Conservation (phyloP, 2,888 invertebrate species). For the Xanthia togata region DNA sequence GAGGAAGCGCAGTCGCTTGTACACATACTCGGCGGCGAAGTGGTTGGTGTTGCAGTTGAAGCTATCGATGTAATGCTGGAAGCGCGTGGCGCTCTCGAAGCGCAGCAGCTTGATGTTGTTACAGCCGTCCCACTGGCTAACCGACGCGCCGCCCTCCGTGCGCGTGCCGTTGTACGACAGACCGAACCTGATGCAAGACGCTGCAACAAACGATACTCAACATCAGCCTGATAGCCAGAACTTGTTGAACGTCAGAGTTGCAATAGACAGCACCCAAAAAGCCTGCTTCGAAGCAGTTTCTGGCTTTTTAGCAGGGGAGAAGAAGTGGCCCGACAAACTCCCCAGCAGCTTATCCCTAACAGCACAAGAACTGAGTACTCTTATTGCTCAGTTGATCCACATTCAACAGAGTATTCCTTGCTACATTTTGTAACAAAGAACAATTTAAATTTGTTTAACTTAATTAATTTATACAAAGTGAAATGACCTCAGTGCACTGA, state of each 20-base stretch:
- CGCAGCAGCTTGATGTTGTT: constrained; percentile 95
- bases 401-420: background rate
- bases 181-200: constrained; percentile 91
- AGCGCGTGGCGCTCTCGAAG: constrained; percentile 95
- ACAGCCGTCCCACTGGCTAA: constrained; percentile 95
- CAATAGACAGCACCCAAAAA: background rate
- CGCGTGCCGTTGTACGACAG: constrained; percentile 95
- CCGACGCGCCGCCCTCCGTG: constrained; percentile 82
- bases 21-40: constrained; percentile 98
- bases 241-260: background rate
- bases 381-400: constrained; percentile 10
- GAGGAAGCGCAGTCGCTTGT: constrained; percentile 97
- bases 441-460: constrained; percentile 35
- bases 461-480: constrained; percentile 37
- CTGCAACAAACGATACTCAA: constrained; percentile 76
- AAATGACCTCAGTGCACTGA: constrained; percentile 36
- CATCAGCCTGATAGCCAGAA: background rate
- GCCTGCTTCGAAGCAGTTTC: background rate
- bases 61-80: constrained; percentile 96
- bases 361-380: background rate
- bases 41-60: constrained; percentile 99
- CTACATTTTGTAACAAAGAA: constrained; percentile 25
- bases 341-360: background rate
- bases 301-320: background rate
- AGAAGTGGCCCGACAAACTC: background rate